These are phyloP conservation scores for Ptiloglossa arizonensis DNA, from an alignment of 1,140 invertebrate species.

Conservation along the genomic window DNA sequence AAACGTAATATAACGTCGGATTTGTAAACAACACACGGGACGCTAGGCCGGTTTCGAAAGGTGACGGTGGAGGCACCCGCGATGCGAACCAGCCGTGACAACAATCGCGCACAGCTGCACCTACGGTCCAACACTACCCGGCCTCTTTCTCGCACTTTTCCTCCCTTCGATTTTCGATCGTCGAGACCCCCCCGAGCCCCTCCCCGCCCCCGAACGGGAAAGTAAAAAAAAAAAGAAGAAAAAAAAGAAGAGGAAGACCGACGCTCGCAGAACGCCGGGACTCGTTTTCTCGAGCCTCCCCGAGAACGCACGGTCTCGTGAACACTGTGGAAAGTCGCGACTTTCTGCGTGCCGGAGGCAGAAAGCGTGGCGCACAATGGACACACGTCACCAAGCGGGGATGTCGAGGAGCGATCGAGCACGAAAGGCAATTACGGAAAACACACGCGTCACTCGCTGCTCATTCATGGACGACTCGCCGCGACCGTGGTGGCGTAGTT, in stretches of 20 bases:
- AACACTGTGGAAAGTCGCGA: conserved; percentile 34
- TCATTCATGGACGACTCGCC: conserved; percentile 39
- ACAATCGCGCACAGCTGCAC: conserved; percentile 12
- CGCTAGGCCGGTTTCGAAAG: neutral
- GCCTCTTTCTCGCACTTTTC: neutral
- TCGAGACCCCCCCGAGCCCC: no score
- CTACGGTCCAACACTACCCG: conserved; percentile 6
- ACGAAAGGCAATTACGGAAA: conserved; percentile 34
- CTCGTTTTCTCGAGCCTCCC: neutral
- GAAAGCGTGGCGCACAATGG: conserved; percentile 40
- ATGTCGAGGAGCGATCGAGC: conserved; percentile 32
- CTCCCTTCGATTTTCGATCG: conserved; percentile 17
- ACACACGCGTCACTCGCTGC: conserved; percentile 48
- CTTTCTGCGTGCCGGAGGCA: conserved; percentile 35
- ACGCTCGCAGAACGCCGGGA: neutral
- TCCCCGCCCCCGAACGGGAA: neutral
- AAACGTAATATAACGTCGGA: conserved; percentile 49
- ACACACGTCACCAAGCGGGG: conserved; percentile 22
- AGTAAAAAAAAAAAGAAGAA: neutral
- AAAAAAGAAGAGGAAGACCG: neutral
- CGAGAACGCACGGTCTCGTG: neutral
- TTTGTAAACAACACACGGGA: conserved; percentile 24
- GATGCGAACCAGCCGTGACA: neutral
- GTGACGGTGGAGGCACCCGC: neutral
- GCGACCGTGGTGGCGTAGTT: conserved; percentile 14